These are phyloP conservation scores for Rhynchotus rufescens DNA, from an alignment of 2,797 vertebrate genomes.

Conservation along the genomic window DNA sequence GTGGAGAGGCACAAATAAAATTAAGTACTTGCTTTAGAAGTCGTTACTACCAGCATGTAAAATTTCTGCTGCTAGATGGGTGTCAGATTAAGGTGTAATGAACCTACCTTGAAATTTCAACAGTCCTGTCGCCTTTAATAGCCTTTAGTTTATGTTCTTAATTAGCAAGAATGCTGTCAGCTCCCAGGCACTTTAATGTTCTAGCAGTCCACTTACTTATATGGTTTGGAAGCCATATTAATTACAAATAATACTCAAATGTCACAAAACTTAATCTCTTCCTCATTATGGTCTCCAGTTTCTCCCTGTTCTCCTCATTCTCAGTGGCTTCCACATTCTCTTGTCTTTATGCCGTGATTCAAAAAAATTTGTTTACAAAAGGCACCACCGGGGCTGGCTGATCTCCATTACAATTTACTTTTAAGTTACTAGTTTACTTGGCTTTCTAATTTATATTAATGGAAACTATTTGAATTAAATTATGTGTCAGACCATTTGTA, in stretches of 20 bases:
- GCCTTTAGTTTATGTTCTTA: constrained; percentile 18
- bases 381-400: constrained; percentile 21
- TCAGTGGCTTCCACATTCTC: constrained; percentile 40
- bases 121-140: constrained; percentile 35
- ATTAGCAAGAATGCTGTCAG: constrained; percentile 44
- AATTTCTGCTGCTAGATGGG: constrained; percentile 1
- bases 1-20: constrained; percentile 11
- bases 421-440: constrained; percentile 46
- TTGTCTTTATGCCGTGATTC: constrained; percentile 42
- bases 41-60: constrained; percentile 6
- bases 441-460: constrained; percentile 68
- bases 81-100: constrained; percentile 1
- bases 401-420: constrained; percentile 57
- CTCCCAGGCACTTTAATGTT: constrained; percentile 38
- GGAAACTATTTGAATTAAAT: constrained; percentile 63
- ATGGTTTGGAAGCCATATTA: constrained; percentile 42
- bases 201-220: constrained; percentile 22
- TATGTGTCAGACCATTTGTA: constrained; percentile 49
- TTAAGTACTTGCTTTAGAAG: constrained; percentile 15
- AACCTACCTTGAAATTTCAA: constrained; percentile 28
- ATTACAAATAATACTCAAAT: constrained; percentile 56
- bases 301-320: constrained; percentile 33
- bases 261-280: constrained; percentile 34
- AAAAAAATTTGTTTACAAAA: constrained; percentile 72
- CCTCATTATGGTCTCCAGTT: constrained; percentile 47